Base-by-base conservation (phyloP, 2,797 vertebrate species). In the Myoxocephalus aenaeus region DNA sequence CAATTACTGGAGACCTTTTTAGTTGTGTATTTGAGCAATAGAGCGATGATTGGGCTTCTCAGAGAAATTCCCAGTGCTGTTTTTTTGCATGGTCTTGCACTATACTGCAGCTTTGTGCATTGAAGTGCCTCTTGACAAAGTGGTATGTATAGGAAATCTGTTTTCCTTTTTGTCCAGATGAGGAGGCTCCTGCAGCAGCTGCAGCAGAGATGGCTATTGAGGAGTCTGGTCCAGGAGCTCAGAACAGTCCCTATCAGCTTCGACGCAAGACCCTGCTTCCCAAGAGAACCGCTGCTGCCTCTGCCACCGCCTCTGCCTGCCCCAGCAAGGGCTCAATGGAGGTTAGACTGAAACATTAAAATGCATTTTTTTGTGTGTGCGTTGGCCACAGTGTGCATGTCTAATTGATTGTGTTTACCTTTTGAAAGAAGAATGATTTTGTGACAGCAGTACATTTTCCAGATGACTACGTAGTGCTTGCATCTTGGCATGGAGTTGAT, bases 211-310 rank as follows among this genome's bases (percentile, higher is more conserved):
- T 99, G 98, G 98, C 98, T 94, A 98, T 97, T 96, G 98, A 99
- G 96, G 98, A 99, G 96, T 99, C 98, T 68, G 98, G 98, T 94
- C 97, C 98, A 95, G 98, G 98, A 96, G 98, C 98, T 96, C 98
- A 99, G 94, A 99, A 99, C 93, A 99, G 97, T 96, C 98, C 98
- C 84, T 99, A 99, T 94, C 98, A 99, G 95, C 98, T 99, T 92
- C 96, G 98, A 90, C 97, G 98, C 94, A 99, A 99, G 96, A 99
- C 98, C 92, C 96, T 99, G 93, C 92, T 98, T 93, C 98, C 98
- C 88, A 99, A 99, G 96, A 98, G 98, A 97, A 97, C 97, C 87
- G 97, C 97, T 86, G 97, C 98, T 92, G 97, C 98, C 94, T 98
- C 97, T 88, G 97, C 98, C 92, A 95, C 98, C 57, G 89, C 92